These are phyloP conservation scores for Ceratina australensis DNA, from an alignment of 1,140 invertebrate genomes.

Conservation along the genomic window DNA sequence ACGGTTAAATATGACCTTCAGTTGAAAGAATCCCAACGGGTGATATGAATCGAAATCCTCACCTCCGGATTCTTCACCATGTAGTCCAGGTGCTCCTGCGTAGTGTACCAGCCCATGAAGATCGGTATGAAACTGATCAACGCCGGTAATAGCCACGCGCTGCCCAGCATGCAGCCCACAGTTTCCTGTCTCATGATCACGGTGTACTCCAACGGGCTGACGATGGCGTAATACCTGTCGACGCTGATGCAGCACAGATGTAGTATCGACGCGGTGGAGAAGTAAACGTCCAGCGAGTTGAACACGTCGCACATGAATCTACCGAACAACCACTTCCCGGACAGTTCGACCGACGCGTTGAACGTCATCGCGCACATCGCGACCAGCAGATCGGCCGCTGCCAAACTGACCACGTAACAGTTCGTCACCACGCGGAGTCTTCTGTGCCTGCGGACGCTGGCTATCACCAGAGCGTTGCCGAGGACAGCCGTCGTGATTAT, in stretches of 20 bases:
- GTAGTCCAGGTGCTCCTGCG: slow-evolving; percentile 86
- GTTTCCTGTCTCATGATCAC: slow-evolving; percentile 91
- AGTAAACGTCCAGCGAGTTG: slow-evolving; percentile 98
- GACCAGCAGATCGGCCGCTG: slow-evolving; percentile 94
- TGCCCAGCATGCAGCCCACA: slow-evolving; percentile 90
- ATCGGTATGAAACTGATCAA: slow-evolving; percentile 97
- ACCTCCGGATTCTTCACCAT: slow-evolving; percentile 86
- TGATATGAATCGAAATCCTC: slow-evolving; percentile 21
- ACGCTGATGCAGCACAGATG: slow-evolving; percentile 97
- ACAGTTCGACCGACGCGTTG: slow-evolving; percentile 92
- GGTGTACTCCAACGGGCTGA: slow-evolving; percentile 92
- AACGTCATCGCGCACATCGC: slow-evolving; percentile 96
- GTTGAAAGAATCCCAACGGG: no score
- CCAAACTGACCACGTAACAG: slow-evolving; percentile 96
- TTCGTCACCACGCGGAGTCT: slow-evolving; percentile 94
- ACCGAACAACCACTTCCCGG: slow-evolving; percentile 92
- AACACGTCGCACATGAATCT: slow-evolving; percentile 95
- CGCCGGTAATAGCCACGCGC: slow-evolving; percentile 94
- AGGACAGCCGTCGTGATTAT: slow-evolving; percentile 93
- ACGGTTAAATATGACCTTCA: no score
- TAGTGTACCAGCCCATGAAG: slow-evolving; percentile 95
- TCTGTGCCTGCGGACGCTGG: slow-evolving; percentile 87
- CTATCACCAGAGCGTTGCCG: slow-evolving; percentile 92
- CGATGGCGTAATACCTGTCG: slow-evolving; percentile 95
- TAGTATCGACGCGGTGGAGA: slow-evolving; percentile 95